A percentile compares a stretch with the other conserved stretches of the same genome.
phyloP scores from a whole-genome alignment of 2,113 vertebrate species.

The Vicugna pacos region DNA sequence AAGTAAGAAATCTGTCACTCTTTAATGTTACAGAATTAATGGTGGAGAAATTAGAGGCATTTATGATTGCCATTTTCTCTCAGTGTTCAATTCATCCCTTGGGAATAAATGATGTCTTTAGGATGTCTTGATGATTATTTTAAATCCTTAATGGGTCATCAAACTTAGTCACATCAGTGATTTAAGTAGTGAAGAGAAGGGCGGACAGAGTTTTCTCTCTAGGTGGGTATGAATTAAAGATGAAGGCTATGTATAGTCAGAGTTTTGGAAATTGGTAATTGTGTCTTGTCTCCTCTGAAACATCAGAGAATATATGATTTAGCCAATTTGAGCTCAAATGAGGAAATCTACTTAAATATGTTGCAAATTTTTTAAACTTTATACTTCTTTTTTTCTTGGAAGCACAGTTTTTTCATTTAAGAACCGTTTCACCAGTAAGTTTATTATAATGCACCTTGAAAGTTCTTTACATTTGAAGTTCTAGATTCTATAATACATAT shows the following conservation, averaged over 20 bases:
- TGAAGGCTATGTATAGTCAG: not conserved
- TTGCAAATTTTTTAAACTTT: not conserved
- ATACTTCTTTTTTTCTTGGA: slow-evolving; percentile 29
- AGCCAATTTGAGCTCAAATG: not conserved
- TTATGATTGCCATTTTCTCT: slow-evolving; percentile 52
- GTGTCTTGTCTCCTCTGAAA: slow-evolving; percentile 28
- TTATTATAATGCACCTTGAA: slow-evolving; percentile 15
- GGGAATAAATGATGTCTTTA: not conserved
- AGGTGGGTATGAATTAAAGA: not conserved
- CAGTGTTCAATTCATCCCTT: not conserved
- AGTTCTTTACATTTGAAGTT: not conserved
- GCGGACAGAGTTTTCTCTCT: not conserved
- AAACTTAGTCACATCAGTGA: not conserved
- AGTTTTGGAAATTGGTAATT: slow-evolving; percentile 1
- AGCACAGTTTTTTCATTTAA: not conserved
- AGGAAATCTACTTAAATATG: not conserved
- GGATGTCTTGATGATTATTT: not conserved
- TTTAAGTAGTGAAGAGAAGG: not conserved
- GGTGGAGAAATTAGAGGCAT: not conserved
- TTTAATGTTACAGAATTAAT: slow-evolving; percentile 1
- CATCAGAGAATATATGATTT: slow-evolving; percentile 4
- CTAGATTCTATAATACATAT: not conserved
- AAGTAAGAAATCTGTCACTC: not conserved
- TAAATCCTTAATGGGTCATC: not conserved
- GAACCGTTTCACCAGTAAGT: not conserved